These are phyloP conservation scores for Nephotettix cincticeps DNA, from an alignment of 1,140 invertebrate species.

Conservation along the genomic window DNA sequence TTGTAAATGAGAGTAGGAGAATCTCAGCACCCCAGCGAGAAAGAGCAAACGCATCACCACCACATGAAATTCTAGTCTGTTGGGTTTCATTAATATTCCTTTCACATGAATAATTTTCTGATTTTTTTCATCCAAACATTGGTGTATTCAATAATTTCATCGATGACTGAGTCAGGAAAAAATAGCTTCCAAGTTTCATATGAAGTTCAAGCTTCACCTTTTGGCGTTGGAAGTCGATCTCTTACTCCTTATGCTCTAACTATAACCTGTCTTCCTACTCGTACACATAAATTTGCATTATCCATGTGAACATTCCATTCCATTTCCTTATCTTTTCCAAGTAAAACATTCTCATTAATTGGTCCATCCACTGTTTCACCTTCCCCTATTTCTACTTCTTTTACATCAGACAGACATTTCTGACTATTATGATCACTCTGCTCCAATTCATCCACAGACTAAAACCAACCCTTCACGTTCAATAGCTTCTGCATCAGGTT, in stretches of 20 bases:
- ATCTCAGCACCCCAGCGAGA: too few species aligned
- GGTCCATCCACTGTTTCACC: not conserved
- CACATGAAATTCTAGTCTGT: too few species aligned
- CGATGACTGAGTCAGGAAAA: too few species aligned
- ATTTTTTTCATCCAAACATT: too few species aligned
- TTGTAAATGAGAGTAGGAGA: not conserved
- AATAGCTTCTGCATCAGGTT: not conserved
- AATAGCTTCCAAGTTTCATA: not conserved
- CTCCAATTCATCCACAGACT: not conserved
- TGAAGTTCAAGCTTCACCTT: not conserved
- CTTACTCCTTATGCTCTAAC: conserved; percentile 18
- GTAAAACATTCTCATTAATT: not conserved
- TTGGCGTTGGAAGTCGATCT: conserved; percentile 16
- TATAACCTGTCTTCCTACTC: conserved; percentile 31
- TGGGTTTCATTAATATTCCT: too few species aligned
- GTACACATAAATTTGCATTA: not conserved
- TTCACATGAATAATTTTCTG: too few species aligned
- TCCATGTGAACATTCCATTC: conserved; percentile 1
- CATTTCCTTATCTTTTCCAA: conserved; percentile 17
- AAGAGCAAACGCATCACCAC: too few species aligned
- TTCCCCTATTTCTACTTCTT: not conserved
- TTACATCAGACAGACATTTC: not conserved
- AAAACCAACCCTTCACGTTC: too few species aligned
- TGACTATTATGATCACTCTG: not conserved
- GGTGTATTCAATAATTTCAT: too few species aligned